Percentiles rank a stretch among this genome's conserved stretches.
phyloP scores from a whole-genome alignment of 2,797 vertebrate genomes.

The Atherinosoma microstoma region DNA sequence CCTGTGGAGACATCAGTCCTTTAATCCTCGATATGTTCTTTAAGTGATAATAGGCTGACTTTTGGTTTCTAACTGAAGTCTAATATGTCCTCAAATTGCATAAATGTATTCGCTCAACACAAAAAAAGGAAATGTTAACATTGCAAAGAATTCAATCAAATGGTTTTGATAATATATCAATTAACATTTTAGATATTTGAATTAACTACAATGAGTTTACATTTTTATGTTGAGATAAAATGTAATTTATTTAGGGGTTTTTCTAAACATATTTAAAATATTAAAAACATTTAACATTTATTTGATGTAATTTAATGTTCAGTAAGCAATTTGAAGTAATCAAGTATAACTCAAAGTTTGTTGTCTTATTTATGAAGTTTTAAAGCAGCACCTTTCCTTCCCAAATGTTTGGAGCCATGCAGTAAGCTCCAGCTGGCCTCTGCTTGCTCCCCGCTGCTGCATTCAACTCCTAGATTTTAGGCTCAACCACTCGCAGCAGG shows the following conservation, averaged over 20 bases:
- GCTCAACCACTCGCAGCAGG: conserved; percentile 62
- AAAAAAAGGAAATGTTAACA: no score
- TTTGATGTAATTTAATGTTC: not conserved
- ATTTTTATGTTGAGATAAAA: not conserved
- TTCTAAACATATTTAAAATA: not conserved
- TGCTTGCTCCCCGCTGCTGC: conserved; percentile 39
- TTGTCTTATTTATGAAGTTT: conserved; percentile 6
- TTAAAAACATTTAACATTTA: not conserved
- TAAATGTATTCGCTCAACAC: no score
- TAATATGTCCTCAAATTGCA: not conserved
- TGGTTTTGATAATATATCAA: not conserved
- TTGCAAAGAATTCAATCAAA: no score
- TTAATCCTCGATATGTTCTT: not conserved
- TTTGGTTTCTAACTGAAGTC: not conserved
- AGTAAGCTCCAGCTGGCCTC: conserved; percentile 53
- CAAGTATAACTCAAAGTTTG: conserved; percentile 5
- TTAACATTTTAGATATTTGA: not conserved
- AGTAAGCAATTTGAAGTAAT: not conserved
- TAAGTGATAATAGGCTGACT: not conserved
- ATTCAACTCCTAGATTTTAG: conserved; percentile 65
- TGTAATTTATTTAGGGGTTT: not conserved
- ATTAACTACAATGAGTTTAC: not conserved
- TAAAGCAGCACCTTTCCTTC: conserved; percentile 15
- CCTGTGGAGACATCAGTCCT: not conserved
- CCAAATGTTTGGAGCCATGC: conserved; percentile 26